Conservation (phyloP, 1,140 invertebrate species). For the Calliphora vicina region DNA sequence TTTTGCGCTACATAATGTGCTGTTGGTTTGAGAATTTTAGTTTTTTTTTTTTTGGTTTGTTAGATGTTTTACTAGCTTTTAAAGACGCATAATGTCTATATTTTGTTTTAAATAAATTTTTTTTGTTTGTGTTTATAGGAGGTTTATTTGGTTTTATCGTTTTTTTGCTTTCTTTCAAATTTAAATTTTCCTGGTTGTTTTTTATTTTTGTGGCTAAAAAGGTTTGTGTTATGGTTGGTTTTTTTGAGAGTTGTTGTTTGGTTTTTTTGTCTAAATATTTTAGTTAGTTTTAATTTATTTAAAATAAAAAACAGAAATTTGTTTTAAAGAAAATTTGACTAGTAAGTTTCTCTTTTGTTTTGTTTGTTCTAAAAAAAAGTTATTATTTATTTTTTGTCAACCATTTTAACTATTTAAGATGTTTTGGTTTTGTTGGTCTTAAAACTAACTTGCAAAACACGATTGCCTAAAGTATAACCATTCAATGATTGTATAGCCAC, state of each 20-base stretch:
- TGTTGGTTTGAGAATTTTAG: conserved; percentile 35
- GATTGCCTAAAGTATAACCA: conserved; percentile 86
- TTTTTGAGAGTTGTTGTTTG: not conserved
- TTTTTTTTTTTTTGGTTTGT: conserved; percentile 4
- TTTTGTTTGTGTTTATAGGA: not conserved
- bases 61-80: not conserved
- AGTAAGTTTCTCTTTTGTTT: not conserved
- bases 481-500: conserved; percentile 90
- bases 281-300: not conserved
- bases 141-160: conserved; percentile 19
- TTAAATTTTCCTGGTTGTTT: not conserved
- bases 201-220: not conserved
- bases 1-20: conserved; percentile 33
- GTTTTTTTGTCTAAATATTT: conserved; percentile 7
- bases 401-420: conserved; percentile 47
- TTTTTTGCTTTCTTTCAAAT: not conserved
- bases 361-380: not conserved
- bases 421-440: conserved; percentile 80
- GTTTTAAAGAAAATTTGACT: not conserved
- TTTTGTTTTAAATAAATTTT: conserved; percentile 22
- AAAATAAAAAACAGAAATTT: too few relatives aligned
- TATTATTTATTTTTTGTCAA: not conserved
- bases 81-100: not conserved
- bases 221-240: not conserved
- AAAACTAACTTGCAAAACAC: conserved; percentile 91